phyloP scores from a whole-genome alignment of 2,888 invertebrate species.

The Pseudococcus longispinus region DNA sequence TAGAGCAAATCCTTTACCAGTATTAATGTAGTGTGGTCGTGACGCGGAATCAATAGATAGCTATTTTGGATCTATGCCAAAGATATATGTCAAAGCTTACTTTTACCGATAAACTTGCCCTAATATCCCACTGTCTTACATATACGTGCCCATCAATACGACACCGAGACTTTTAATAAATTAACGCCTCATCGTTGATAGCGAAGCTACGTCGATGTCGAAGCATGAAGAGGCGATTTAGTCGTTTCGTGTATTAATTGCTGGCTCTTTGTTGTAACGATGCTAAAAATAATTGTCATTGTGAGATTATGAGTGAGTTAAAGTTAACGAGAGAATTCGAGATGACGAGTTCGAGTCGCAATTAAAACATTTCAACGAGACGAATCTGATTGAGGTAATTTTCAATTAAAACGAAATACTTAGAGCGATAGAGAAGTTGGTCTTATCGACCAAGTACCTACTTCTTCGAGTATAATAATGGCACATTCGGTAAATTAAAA shows the following conservation, averaged over 20 bases:
- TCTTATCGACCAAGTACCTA: not conserved
- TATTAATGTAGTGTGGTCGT: conserved; percentile 1
- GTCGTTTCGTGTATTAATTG: conserved; percentile 16
- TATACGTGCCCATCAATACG: conserved; percentile 28
- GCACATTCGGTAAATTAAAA: conserved; percentile 26
- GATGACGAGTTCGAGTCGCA: conserved; percentile 19
- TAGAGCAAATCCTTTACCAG: not conserved
- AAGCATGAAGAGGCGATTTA: not conserved
- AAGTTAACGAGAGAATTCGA: not conserved
- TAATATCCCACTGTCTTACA: conserved; percentile 55
- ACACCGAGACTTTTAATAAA: conserved; percentile 45
- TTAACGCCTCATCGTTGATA: not conserved
- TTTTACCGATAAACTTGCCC: conserved; percentile 49
- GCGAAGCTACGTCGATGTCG: not conserved
- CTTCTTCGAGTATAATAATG: not conserved
- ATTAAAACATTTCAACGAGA: conserved; percentile 1
- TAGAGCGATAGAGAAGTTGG: not conserved
- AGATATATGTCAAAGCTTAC: conserved; percentile 39
- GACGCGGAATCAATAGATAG: conserved; percentile 53
- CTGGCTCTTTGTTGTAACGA: not conserved
- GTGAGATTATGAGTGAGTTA: not conserved
- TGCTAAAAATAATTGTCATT: conserved; percentile 1
- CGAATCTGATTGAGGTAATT: conserved; percentile 31
- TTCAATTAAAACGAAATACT: conserved; percentile 17
- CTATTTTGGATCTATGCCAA: conserved; percentile 51